Percentiles rank a stretch among this genome's conserved stretches.
Conservation (phyloP, 2,113 vertebrate genomes). For the Irena cyanogastra region DNA sequence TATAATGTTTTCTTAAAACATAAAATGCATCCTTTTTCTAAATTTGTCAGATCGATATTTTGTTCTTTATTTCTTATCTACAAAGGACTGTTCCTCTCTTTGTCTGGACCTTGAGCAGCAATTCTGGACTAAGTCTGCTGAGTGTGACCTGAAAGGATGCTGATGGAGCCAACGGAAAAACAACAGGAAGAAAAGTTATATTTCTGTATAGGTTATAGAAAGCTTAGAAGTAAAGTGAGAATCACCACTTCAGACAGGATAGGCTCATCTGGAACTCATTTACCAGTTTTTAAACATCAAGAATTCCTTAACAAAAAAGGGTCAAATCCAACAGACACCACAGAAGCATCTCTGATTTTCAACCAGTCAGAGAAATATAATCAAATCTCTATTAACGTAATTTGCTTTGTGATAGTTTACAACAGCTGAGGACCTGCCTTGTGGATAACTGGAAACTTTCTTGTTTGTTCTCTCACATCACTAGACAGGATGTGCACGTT, state of each 20-base stretch:
- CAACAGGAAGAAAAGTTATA: neutral
- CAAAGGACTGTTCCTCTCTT: neutral
- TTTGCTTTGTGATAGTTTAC: neutral
- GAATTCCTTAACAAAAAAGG: neutral
- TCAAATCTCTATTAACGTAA: neutral
- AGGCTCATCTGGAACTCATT: neutral
- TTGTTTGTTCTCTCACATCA: neutral
- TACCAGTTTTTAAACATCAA: neutral
- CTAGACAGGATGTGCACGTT: neutral
- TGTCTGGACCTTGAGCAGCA: neutral
- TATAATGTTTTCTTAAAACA: neutral
- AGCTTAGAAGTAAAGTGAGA: neutral
- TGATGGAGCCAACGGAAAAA: neutral
- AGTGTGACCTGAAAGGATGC: neutral
- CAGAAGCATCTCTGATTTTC: neutral
- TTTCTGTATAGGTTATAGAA: neutral
- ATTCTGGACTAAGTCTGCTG: neutral
- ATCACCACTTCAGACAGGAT: neutral
- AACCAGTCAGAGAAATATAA: neutral
- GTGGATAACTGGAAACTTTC: neutral
- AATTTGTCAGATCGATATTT: neutral
- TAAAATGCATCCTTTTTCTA: neutral
- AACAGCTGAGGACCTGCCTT: neutral
- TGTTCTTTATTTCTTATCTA: neutral
- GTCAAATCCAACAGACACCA: neutral